These are phyloP conservation scores for Asbolus verrucosus DNA, from an alignment of 1,140 invertebrate genomes.

Conservation along the genomic window DNA sequence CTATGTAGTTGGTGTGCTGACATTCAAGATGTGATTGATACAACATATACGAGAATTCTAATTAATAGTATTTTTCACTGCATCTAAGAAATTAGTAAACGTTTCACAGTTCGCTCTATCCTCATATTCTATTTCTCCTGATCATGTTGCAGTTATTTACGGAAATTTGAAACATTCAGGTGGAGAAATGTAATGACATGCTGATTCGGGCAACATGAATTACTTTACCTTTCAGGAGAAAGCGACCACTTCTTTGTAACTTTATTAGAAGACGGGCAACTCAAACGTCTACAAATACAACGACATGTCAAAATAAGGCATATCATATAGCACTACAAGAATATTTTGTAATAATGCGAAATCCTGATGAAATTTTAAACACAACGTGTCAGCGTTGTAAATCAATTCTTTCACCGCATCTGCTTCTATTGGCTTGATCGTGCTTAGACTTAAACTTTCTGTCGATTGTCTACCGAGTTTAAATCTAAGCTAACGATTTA, in stretches of 20 bases:
- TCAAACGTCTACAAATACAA: slow-evolving; percentile 62
- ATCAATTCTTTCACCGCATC: too few relatives aligned
- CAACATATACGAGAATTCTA: slow-evolving; percentile 19
- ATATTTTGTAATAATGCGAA: too few relatives aligned
- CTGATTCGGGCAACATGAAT: slow-evolving; percentile 35
- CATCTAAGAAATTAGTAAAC: slow-evolving; percentile 28
- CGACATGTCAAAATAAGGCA: neutral
- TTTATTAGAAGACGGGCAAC: slow-evolving; percentile 60
- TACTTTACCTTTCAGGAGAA: slow-evolving; percentile 61
- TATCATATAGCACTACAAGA: too few relatives aligned
- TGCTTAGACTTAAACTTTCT: too few relatives aligned
- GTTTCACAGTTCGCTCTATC: slow-evolving; percentile 10
- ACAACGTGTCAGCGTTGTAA: too few relatives aligned
- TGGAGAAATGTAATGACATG: slow-evolving; percentile 32
- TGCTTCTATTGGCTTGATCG: too few relatives aligned
- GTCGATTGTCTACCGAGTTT: too few relatives aligned
- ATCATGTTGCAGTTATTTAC: slow-evolving; percentile 22
- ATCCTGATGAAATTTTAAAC: too few relatives aligned
- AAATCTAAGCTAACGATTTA: too few relatives aligned
- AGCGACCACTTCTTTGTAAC: slow-evolving; percentile 61
- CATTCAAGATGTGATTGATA: slow-evolving; percentile 1
- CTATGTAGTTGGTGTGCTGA: neutral
- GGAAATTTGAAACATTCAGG: slow-evolving; percentile 1
- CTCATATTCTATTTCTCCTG: slow-evolving; percentile 10
- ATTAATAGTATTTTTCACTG: neutral